These are phyloP conservation scores for Brevipalpus yothersi DNA, from an alignment of 1,140 invertebrate species.

Conservation along the genomic window DNA sequence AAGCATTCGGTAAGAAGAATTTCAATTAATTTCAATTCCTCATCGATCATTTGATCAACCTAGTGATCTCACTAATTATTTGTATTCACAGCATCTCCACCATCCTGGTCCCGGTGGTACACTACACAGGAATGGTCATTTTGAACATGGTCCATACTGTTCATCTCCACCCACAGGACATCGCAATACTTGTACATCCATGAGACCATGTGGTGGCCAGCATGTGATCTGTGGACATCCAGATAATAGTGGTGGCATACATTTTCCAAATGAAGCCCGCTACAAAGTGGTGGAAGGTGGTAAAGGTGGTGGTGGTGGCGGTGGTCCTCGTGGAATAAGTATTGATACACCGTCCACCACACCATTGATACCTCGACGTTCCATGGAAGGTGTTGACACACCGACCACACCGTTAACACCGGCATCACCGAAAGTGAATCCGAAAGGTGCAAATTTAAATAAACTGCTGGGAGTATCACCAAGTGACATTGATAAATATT, in stretches of 20 bases:
- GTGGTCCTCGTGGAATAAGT: neutral
- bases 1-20: neutral
- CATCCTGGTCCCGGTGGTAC: neutral
- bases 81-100: neutral
- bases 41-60: neutral
- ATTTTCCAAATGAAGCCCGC: neutral
- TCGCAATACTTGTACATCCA: neutral
- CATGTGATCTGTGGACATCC: constrained; percentile 1
- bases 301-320: neutral
- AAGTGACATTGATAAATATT: constrained; percentile 20
- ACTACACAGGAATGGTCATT: neutral
- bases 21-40: neutral
- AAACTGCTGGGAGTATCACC: constrained; percentile 6
- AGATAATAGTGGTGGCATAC: neutral
- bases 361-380: neutral
- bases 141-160: neutral
- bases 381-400: neutral
- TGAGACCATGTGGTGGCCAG: neutral
- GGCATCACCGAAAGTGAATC: neutral
- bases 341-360: neutral
- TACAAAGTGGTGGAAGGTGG: neutral
- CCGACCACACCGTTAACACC: neutral
- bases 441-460: neutral
- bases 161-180: neutral
- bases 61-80: neutral